Percentiles rank a stretch among this genome's conserved stretches.
These are phyloP conservation scores for Paracentrotus lividus DNA, from an alignment of 53 echinoderm and acorn worm species.

Conservation along the genomic window DNA sequence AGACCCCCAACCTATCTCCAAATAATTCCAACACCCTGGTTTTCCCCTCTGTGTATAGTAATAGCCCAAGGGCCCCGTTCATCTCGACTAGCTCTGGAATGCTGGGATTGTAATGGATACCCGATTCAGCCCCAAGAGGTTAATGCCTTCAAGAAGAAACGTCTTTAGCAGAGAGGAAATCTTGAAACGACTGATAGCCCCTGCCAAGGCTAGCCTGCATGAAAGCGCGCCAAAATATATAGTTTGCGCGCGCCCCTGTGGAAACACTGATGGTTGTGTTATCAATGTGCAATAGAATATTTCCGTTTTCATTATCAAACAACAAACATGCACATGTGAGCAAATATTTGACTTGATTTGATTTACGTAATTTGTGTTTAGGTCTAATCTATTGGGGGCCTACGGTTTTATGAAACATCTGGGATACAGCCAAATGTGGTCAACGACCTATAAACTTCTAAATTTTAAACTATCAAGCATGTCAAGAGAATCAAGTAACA, in stretches of 20 bases:
- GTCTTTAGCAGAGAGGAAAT: constrained; percentile 24
- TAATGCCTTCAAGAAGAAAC: constrained; percentile 28
- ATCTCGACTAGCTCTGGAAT: not conserved
- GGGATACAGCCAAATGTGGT: no score
- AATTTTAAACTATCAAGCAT: no score
- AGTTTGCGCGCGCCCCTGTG: not conserved
- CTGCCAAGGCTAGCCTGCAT: not conserved
- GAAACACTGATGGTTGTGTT: not conserved
- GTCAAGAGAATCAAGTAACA: no score
- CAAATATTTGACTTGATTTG: not conserved
- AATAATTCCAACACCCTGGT: not conserved
- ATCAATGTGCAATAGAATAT: not conserved
- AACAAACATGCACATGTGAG: no score
- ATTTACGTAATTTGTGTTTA: no score
- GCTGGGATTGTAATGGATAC: constrained; percentile 7
- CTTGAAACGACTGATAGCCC: constrained; percentile 24
- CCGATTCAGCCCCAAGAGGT: constrained; percentile 6
- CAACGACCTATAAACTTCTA: no score
- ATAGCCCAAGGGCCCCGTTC: constrained; percentile 30
- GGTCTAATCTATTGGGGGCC: no score
- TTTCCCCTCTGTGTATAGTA: constrained; percentile 16
- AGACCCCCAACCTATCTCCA: not conserved
- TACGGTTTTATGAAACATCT: no score
- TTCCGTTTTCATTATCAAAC: not conserved
- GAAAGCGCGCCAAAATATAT: constrained; percentile 12